These are phyloP conservation scores for Bolborhynchus lineola DNA, from an alignment of 2,113 vertebrate genomes.

Conservation along the genomic window DNA sequence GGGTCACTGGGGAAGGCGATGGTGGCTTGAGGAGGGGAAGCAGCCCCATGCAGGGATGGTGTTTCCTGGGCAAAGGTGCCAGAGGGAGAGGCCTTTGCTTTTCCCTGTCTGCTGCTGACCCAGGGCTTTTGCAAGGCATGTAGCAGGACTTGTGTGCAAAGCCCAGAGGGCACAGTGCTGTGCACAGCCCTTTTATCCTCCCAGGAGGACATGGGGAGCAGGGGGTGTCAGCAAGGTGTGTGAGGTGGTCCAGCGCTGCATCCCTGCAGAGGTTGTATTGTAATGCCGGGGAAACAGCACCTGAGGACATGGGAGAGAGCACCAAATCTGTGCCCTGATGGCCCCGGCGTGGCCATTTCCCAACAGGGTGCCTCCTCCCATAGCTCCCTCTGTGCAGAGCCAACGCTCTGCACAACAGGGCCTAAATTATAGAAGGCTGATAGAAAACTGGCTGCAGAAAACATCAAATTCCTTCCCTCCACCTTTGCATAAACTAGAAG, in stretches of 20 bases:
- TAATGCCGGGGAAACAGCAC: background rate
- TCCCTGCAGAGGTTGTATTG: background rate
- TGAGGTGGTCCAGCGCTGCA: background rate
- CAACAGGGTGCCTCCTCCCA: accelerated
- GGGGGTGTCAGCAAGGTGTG: background rate
- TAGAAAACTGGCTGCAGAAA: background rate
- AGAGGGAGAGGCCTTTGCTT: background rate
- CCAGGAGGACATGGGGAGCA: accelerated
- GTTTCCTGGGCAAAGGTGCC: background rate
- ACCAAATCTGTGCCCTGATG: background rate
- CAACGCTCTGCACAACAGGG: accelerated
- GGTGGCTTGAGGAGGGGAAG: background rate
- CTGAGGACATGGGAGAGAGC: accelerated
- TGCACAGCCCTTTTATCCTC: background rate
- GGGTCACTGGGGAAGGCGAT: slow-evolving; percentile 7
- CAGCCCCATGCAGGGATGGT: background rate
- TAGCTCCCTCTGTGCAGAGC: background rate
- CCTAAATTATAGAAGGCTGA: background rate
- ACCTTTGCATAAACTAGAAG: background rate
- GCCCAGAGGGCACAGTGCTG: background rate
- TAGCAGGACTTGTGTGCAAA: background rate
- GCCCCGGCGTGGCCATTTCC: accelerated
- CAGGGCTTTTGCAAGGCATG: background rate
- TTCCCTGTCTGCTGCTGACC: background rate
- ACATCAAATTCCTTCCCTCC: background rate